These are phyloP conservation scores for Trachelus stipa DNA, from an alignment of 2,888 invertebrate species.

Conservation along the genomic window DNA sequence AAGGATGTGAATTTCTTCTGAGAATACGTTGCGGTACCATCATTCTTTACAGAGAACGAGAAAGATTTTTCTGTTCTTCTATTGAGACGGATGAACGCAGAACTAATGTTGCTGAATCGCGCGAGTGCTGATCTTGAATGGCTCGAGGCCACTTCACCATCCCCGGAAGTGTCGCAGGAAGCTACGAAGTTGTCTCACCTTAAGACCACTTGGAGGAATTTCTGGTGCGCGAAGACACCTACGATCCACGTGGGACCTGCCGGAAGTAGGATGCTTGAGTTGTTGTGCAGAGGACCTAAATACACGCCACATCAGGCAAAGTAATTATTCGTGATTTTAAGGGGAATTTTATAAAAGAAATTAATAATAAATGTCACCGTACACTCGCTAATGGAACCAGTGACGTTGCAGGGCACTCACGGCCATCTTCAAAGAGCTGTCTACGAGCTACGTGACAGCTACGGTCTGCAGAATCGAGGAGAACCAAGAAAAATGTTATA, in stretches of 20 bases:
- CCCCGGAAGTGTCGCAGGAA: slow-evolving; percentile 23
- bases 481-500: slow-evolving; percentile 66
- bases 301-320: slow-evolving; percentile 70
- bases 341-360: not conserved
- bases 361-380: slow-evolving; percentile 1
- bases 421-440: slow-evolving; percentile 69
- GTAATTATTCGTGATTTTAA: slow-evolving; percentile 60
- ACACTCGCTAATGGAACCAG: not conserved
- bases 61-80: slow-evolving; percentile 2
- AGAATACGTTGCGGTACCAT: too few relatives aligned
- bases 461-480: slow-evolving; percentile 61
- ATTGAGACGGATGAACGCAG: slow-evolving; percentile 29
- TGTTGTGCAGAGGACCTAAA: slow-evolving; percentile 75
- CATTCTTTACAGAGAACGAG: not conserved
- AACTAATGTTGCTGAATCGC: slow-evolving; percentile 34
- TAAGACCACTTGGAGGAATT: slow-evolving; percentile 31
- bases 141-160: slow-evolving; percentile 31
- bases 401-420: slow-evolving; percentile 64
- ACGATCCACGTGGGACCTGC: slow-evolving; percentile 14
- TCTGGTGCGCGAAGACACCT: slow-evolving; percentile 34
- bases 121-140: slow-evolving; percentile 37
- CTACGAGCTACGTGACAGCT: slow-evolving; percentile 72
- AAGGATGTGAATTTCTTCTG: too few relatives aligned
- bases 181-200: slow-evolving; percentile 27
- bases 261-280: slow-evolving; percentile 69